Percentiles rank a stretch among this genome's conserved stretches.
These are phyloP conservation scores for Argyresthia goedartella DNA, from an alignment of 2,888 invertebrate genomes.

Conservation along the genomic window DNA sequence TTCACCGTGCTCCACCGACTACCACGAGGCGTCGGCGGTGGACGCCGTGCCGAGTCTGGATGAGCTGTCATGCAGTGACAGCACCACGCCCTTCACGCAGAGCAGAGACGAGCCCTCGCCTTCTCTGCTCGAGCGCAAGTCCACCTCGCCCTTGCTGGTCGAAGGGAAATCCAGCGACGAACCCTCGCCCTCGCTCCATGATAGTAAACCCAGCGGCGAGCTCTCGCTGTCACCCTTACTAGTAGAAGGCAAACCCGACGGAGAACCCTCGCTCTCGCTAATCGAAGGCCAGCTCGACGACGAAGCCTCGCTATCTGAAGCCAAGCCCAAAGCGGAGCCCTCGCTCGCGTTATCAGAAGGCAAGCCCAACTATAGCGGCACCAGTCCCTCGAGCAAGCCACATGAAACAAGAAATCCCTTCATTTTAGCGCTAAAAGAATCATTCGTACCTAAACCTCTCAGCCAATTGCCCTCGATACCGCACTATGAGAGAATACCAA, in stretches of 20 bases:
- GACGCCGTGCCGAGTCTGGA: constrained; percentile 53
- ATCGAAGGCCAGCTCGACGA: too few relatives aligned
- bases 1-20: constrained; percentile 61
- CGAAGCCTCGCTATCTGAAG: too few relatives aligned
- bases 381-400: not conserved
- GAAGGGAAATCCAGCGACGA: not conserved
- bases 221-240: too few relatives aligned
- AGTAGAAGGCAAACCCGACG: too few relatives aligned
- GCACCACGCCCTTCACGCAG: constrained; percentile 57
- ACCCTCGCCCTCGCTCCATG: too few relatives aligned
- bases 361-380: not conserved
- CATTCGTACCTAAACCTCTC: constrained; percentile 26
- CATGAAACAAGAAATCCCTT: constrained; percentile 15
- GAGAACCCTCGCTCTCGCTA: too few relatives aligned
- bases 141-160: too few relatives aligned
- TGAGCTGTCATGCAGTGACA: constrained; percentile 53
- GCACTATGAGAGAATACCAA: constrained; percentile 29
- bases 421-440: constrained; percentile 18
- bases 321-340: not conserved
- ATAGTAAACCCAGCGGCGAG: too few relatives aligned
- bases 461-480: constrained; percentile 52
- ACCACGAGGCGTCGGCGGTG: constrained; percentile 61
- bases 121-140: too few relatives aligned
- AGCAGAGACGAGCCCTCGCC: constrained; percentile 54
- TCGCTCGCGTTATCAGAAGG: too few relatives aligned